phyloP scores from a whole-genome alignment of 2,888 invertebrate genomes.

The Synanthedon tipuliformis region DNA sequence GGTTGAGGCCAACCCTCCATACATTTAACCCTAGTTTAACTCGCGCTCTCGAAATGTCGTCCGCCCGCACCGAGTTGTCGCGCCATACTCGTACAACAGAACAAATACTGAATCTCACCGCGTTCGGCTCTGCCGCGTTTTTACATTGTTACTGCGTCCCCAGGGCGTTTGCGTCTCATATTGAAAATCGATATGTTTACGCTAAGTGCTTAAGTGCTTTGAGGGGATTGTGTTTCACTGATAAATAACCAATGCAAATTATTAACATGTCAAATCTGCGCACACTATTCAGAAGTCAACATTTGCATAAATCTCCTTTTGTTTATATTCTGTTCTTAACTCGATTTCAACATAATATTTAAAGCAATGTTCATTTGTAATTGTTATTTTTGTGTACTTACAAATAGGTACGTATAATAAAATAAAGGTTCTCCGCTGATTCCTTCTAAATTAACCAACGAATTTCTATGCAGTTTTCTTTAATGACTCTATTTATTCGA shows the following conservation, averaged over 20 bases:
- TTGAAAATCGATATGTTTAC: slow-evolving; percentile 65
- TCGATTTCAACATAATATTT: too few species aligned
- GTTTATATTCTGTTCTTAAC: too few species aligned
- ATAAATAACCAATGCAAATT: slow-evolving; percentile 55
- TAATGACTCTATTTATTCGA: too few species aligned
- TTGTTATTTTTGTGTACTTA: too few species aligned
- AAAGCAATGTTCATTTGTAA: too few species aligned
- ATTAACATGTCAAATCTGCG: slow-evolving; percentile 10
- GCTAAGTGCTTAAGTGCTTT: slow-evolving; percentile 67
- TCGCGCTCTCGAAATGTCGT: slow-evolving; percentile 18
- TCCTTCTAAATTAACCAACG: too few species aligned
- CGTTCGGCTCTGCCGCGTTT: slow-evolving; percentile 48
- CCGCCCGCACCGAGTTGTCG: slow-evolving; percentile 16
- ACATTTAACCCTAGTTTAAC: slow-evolving; percentile 56
- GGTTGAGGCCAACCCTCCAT: slow-evolving; percentile 34
- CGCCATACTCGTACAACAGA: slow-evolving; percentile 37
- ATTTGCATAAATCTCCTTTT: too few species aligned
- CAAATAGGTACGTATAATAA: too few species aligned
- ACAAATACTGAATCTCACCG: slow-evolving; percentile 53
- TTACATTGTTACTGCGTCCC: slow-evolving; percentile 59
- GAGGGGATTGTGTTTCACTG: slow-evolving; percentile 55
- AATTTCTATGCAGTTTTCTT: too few species aligned
- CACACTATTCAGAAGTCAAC: too few species aligned
- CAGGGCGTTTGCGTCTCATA: slow-evolving; percentile 44
- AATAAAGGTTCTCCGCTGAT: too few species aligned